Base-by-base conservation (phyloP, 2,113 vertebrate genomes). In the Dipodomys ordii region DNA sequence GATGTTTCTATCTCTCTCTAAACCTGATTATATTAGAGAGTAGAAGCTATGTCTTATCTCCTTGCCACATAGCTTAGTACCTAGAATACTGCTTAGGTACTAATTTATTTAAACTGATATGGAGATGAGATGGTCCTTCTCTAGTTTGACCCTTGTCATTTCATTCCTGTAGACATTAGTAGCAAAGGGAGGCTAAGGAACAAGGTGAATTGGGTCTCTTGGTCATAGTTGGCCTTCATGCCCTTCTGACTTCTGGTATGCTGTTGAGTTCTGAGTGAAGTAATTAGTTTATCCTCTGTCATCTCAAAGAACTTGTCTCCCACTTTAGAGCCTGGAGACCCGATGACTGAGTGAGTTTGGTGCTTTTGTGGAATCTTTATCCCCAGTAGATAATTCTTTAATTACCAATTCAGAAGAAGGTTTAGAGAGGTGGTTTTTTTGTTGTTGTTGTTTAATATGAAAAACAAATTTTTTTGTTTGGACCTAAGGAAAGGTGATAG, bases 401-500 rank as follows among this genome's bases (percentile, higher is more conserved):
- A 7, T 81, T 92, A 27, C 74, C 71, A 95, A 73, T 35, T 87
- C 60, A 80, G 53, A 94, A 73, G 72, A 90, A 76, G 69, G 4
- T 87, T 76, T 72, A 39, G 49, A 85, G 44, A 30, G 6, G 39
- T 39, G 39, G 3, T 65, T 95, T 87, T 91, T 7, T 77, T 82
- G n/a, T n/a, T n/a, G n/a, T n/a, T n/a, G n/a, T n/a, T 93, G 10
- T 88, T 92, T 92, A 67, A 80, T 65, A 23, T 90, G 71, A 32
- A 93, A 91, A 74, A 35, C 49, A 86, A 69, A 9, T 39, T 30
- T 92, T 49, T 90, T 87, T 72, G 35, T 90, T 77, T 86, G 92
- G 81, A 95, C 87, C 96, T 95, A 76, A 86, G 96, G 92, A 92
- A 97, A 94, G 97, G 97, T 98, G 95, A 94, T 98, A 95, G 98